A percentile compares a stretch with the other conserved stretches of the same genome.
These are phyloP conservation scores for Lacanobia oleracea DNA, from an alignment of 2,888 invertebrate genomes.

Conservation along the genomic window DNA sequence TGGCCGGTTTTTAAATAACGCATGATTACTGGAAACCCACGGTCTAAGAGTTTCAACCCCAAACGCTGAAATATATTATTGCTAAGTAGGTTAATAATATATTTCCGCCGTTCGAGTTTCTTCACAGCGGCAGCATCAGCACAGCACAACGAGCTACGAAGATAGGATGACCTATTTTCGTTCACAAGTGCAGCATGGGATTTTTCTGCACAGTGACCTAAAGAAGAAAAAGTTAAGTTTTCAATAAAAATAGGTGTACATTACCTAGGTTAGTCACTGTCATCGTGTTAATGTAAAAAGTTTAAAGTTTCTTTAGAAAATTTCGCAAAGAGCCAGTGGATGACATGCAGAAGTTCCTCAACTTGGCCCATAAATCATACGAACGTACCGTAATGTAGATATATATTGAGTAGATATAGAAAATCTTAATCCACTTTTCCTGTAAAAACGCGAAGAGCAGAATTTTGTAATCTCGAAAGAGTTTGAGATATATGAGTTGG, in stretches of 20 bases:
- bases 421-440: constrained; percentile 88
- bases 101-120: too few relatives aligned
- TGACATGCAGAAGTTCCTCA: constrained; percentile 87
- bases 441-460: constrained; percentile 81
- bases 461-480: constrained; percentile 85
- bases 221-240: constrained; percentile 27
- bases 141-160: too few relatives aligned
- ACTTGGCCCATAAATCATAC: constrained; percentile 89
- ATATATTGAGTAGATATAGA: constrained; percentile 85
- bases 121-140: too few relatives aligned
- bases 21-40: too few relatives aligned
- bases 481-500: constrained; percentile 79
- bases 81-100: too few relatives aligned
- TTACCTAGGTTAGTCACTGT: constrained; percentile 69
- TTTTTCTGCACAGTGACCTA: neutral
- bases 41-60: too few relatives aligned
- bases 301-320: constrained; percentile 86
- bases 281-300: constrained; percentile 86
- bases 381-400: constrained; percentile 84
- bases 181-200: neutral
- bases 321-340: constrained; percentile 83
- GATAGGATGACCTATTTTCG: too few relatives aligned
- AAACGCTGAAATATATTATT: too few relatives aligned
- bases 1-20: too few relatives aligned
- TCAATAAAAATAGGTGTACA: constrained; percentile 54